A percentile compares a stretch with the other conserved stretches of the same genome.
These are phyloP conservation scores for Lottia scabra DNA, from an alignment of 2,888 invertebrate genomes.

Conservation along the genomic window DNA sequence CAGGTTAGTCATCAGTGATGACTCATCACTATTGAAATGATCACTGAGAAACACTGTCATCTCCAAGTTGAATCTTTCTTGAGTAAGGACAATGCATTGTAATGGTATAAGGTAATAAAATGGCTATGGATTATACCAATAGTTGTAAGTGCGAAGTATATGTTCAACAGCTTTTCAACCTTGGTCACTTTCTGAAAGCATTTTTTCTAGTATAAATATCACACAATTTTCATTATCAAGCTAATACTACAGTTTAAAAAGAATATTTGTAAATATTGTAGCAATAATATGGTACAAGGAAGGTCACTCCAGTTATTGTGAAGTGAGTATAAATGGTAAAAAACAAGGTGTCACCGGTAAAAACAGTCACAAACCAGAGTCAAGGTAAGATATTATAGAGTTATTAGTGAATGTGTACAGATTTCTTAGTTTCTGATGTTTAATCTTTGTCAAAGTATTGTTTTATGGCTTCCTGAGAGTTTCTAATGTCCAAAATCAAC, in stretches of 20 bases:
- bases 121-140: too few relatives aligned
- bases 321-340: conserved; percentile 53
- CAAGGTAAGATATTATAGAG: conserved; percentile 40
- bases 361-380: conserved; percentile 39
- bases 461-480: too few relatives aligned
- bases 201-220: too few relatives aligned
- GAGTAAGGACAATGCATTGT: too few relatives aligned
- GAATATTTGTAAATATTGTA: conserved; percentile 19
- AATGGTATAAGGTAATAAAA: too few relatives aligned
- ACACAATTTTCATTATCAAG: too few relatives aligned
- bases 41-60: too few relatives aligned
- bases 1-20: conserved; percentile 37
- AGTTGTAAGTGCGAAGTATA: too few relatives aligned
- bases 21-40: background rate
- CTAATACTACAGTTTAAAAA: too few relatives aligned
- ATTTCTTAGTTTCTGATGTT: conserved; percentile 31
- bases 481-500: background rate
- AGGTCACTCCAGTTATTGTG: conserved; percentile 24
- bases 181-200: too few relatives aligned
- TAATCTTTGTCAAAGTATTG: conserved; percentile 16
- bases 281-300: conserved; percentile 48
- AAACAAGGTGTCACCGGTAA: conserved; percentile 51
- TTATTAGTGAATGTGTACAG: conserved; percentile 34
- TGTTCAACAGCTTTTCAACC: too few relatives aligned
- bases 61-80: too few relatives aligned